Evolutionary conservation across 2,113 vertebrate species (phyloP).

Genomic region (Nymphicus hollandicus): DNA sequence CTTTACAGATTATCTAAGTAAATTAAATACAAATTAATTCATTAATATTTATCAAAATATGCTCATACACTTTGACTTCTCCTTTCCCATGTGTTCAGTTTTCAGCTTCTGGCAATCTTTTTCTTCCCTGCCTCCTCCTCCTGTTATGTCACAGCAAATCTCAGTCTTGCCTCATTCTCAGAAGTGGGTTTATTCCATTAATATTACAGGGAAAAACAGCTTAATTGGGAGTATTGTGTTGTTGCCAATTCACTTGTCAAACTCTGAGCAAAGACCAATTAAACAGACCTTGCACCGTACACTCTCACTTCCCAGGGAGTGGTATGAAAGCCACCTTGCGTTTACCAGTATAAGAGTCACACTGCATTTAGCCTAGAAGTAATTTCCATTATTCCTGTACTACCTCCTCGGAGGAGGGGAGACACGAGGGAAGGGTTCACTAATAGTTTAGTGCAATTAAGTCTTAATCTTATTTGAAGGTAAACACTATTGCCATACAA

Average conservation of each 20-base stretch:
- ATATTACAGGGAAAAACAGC: constrained; percentile 32
- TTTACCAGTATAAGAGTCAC: background rate
- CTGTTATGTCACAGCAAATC: constrained; percentile 43
- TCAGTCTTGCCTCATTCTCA: constrained; percentile 33
- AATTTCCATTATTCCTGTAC: background rate
- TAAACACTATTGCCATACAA: background rate
- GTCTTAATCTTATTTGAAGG: background rate
- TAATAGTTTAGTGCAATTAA: background rate
- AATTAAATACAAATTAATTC: constrained; percentile 51
- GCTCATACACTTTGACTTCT: constrained; percentile 54
- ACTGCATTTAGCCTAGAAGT: background rate
- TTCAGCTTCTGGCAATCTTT: constrained; percentile 43
- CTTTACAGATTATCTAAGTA: background rate
- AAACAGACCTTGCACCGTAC: background rate
- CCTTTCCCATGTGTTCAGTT: constrained; percentile 49
- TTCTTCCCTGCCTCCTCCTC: constrained; percentile 14
- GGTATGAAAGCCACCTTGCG: background rate
- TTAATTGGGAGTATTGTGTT: constrained; percentile 22
- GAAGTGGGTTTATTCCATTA: constrained; percentile 45
- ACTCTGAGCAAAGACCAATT: constrained; percentile 51
- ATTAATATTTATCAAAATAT: constrained; percentile 64
- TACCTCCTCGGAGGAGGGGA: background rate
- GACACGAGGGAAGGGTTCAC: background rate
- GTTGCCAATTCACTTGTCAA: constrained; percentile 28
- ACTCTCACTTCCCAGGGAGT: background rate